phyloP scores from a whole-genome alignment of 2,888 invertebrate genomes.

The Cheilosia impressa region DNA sequence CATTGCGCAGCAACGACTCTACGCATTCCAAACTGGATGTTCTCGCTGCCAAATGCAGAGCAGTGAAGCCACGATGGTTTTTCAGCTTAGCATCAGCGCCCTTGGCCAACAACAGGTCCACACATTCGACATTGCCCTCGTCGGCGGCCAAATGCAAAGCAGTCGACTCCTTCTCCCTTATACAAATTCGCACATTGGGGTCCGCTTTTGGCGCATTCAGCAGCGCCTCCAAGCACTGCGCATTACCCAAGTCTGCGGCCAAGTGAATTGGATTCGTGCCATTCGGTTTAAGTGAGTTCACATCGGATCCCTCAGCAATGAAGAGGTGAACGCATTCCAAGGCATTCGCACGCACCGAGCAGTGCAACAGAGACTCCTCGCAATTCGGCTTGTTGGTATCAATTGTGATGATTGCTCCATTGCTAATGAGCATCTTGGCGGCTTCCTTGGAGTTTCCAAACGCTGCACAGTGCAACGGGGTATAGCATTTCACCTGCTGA shows the following conservation, averaged over 20 bases:
- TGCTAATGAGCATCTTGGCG: conserved; percentile 90
- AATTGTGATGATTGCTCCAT: conserved; percentile 88
- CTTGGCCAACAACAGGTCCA: conserved; percentile 89
- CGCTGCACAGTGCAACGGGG: conserved; percentile 94
- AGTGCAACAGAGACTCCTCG: conserved; percentile 92
- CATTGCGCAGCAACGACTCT: conserved; percentile 89
- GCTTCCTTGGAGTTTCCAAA: conserved; percentile 94
- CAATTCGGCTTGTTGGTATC: conserved; percentile 88
- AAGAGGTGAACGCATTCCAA: conserved; percentile 91
- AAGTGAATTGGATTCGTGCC: conserved; percentile 92
- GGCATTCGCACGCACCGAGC: conserved; percentile 93
- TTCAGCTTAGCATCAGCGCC: conserved; percentile 90
- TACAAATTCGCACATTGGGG: conserved; percentile 88
- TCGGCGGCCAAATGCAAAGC: conserved; percentile 94
- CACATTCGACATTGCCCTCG: conserved; percentile 92
- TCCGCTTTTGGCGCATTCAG: conserved; percentile 89
- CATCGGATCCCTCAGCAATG: conserved; percentile 89
- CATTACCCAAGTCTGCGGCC: conserved; percentile 91
- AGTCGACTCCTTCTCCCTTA: conserved; percentile 90
- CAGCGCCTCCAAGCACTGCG: conserved; percentile 90
- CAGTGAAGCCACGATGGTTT: conserved; percentile 92
- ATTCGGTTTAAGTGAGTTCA: conserved; percentile 90
- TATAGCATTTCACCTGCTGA: conserved; percentile 88
- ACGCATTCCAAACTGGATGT: conserved; percentile 92
- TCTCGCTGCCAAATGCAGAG: conserved; percentile 92